Evolutionary conservation across 2,888 invertebrate species (phyloP).

Genomic region (Drosophila melanosoma): DNA sequence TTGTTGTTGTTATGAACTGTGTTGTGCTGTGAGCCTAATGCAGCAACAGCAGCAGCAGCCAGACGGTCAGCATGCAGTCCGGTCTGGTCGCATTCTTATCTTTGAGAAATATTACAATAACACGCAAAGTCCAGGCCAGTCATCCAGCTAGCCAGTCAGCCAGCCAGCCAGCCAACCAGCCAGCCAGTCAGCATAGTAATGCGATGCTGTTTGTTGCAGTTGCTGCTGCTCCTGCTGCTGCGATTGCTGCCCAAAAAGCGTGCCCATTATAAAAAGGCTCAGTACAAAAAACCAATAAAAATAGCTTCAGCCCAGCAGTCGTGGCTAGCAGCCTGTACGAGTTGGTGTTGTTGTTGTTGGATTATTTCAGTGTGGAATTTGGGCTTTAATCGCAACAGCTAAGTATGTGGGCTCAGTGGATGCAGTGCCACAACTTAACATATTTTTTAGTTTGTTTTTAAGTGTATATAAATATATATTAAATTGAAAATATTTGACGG

Average conservation of each 20-base stretch:
- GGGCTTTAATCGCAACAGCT: conserved; percentile 40
- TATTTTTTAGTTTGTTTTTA: background rate
- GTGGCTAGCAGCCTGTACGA: conserved; percentile 25
- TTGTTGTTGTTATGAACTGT: conserved; percentile 64
- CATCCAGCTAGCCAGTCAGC: conserved; percentile 13
- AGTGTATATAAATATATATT: background rate
- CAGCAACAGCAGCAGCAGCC: conserved; percentile 33
- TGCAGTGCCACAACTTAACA: conserved; percentile 3
- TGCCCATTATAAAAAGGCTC: conserved; percentile 3
- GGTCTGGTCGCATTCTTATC: conserved; percentile 84
- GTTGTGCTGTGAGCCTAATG: conserved; percentile 29
- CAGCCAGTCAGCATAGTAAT: conserved; percentile 29
- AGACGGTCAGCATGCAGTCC: conserved; percentile 41
- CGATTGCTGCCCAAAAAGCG: conserved; percentile 39
- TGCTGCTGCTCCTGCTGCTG: conserved; percentile 20
- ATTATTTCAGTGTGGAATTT: conserved; percentile 34
- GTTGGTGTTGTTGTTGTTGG: conserved; percentile 17
- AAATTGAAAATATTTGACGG: background rate
- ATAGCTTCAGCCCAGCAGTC: conserved; percentile 25
- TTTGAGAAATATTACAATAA: conserved; percentile 85
- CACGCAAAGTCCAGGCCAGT: conserved; percentile 83
- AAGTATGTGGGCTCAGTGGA: conserved; percentile 38
- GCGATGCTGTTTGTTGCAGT: conserved; percentile 15
- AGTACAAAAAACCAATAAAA: conserved; percentile 24
- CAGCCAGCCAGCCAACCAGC: conserved; percentile 23